Evolutionary conservation across 2,888 invertebrate genomes (phyloP).

Genomic region (Carpatolechia fugitivella): DNA sequence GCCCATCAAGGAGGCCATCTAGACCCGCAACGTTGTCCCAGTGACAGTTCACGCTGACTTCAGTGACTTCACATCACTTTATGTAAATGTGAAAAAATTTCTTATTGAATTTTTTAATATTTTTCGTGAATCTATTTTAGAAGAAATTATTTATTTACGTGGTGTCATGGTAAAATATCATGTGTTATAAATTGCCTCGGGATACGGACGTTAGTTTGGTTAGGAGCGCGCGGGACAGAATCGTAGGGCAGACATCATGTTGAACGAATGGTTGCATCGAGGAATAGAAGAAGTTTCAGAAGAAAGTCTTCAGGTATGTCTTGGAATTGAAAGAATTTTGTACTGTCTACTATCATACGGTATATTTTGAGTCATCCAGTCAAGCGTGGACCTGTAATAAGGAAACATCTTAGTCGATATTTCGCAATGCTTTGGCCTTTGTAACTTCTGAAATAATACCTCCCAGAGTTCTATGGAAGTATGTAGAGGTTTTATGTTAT

Average conservation of each 20-base stretch:
- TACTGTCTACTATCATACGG: too few relatives aligned
- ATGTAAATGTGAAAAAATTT: conserved; percentile 64
- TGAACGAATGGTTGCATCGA: conserved; percentile 74
- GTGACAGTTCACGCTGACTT: conserved; percentile 42
- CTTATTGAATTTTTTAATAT: conserved; percentile 68
- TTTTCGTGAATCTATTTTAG: conserved; percentile 76
- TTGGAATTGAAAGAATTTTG: too few relatives aligned
- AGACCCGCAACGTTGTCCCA: conserved; percentile 23
- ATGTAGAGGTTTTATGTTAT: too few relatives aligned
- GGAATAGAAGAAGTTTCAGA: conserved; percentile 53
- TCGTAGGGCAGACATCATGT: conserved; percentile 64
- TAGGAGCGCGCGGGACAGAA: conserved; percentile 47
- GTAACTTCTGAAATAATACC: too few relatives aligned
- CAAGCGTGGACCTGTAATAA: too few relatives aligned
- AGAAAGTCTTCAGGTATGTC: conserved; percentile 61
- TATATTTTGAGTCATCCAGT: too few relatives aligned
- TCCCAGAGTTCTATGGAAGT: too few relatives aligned
- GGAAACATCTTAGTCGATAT: too few relatives aligned
- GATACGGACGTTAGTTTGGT: conserved; percentile 46
- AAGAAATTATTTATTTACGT: conserved; percentile 72
- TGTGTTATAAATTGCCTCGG: conserved; percentile 64
- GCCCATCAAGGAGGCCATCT: conserved; percentile 12
- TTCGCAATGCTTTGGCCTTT: too few relatives aligned
- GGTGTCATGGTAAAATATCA: conserved; percentile 70
- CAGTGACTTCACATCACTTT: conserved; percentile 57